These are phyloP conservation scores for Pao palembangensis DNA, from an alignment of 2,113 vertebrate genomes.

Conservation along the genomic window DNA sequence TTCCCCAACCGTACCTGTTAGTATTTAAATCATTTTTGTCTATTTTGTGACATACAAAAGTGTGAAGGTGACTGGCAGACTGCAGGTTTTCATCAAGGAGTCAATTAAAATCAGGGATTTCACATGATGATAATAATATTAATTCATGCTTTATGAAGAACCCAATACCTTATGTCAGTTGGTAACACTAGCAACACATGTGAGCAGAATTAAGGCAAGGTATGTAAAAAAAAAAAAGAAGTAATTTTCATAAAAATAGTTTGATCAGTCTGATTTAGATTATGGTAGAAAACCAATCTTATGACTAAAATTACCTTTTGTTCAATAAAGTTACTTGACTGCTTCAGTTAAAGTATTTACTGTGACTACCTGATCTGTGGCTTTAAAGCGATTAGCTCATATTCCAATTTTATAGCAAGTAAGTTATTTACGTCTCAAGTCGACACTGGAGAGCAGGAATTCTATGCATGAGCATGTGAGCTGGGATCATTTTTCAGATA, in stretches of 20 bases:
- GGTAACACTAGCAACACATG: not conserved
- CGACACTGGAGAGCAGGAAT: constrained; percentile 71
- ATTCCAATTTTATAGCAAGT: constrained; percentile 64
- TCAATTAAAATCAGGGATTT: no score
- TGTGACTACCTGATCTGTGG: constrained; percentile 23
- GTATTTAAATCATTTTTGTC: no score
- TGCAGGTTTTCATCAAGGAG: not conserved
- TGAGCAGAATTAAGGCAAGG: not conserved
- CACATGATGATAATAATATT: no score
- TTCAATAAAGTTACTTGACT: constrained; percentile 10
- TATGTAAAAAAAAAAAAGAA: no score
- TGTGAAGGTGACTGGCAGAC: not conserved
- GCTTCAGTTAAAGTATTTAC: constrained; percentile 42
- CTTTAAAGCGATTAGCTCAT: constrained; percentile 69
- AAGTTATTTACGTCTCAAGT: constrained; percentile 66
- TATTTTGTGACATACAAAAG: no score
- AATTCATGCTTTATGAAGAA: no score
- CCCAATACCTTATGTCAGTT: not conserved
- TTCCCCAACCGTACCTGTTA: no score
- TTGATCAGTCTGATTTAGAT: not conserved
- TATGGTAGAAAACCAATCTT: not conserved
- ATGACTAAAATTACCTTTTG: not conserved
- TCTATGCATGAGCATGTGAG: constrained; percentile 69
- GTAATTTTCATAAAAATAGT: not conserved
- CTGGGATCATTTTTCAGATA: constrained; percentile 67